Conservation (phyloP, 2,113 vertebrate genomes). For the Datnioides undecimradiatus region DNA sequence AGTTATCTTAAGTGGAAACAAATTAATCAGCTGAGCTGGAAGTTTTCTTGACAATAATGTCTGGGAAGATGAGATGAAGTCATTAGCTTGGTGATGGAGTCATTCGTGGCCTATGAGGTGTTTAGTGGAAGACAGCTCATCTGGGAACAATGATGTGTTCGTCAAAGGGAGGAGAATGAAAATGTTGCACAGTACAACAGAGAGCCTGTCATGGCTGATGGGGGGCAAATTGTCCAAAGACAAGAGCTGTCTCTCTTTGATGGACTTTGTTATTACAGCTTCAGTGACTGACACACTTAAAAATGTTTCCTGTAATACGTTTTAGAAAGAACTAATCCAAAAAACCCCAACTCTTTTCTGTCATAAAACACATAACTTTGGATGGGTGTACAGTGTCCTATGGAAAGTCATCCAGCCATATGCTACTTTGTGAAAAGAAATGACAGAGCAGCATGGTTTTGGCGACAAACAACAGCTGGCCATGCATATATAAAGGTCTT, state of each 20-base stretch:
- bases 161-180: slow-evolving; percentile 60
- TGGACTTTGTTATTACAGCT: slow-evolving; percentile 45
- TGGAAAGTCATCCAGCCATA: slow-evolving; percentile 80
- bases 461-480: slow-evolving; percentile 79
- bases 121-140: slow-evolving; percentile 66
- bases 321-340: slow-evolving; percentile 19
- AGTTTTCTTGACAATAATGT: slow-evolving; percentile 56
- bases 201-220: slow-evolving; percentile 63
- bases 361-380: slow-evolving; percentile 63
- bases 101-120: slow-evolving; percentile 60
- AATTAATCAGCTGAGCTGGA: slow-evolving; percentile 45
- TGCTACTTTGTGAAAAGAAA: slow-evolving; percentile 64
- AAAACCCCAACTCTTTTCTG: background rate
- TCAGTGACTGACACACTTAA: slow-evolving; percentile 39
- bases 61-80: slow-evolving; percentile 53
- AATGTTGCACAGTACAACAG: slow-evolving; percentile 44
- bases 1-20: slow-evolving; percentile 46
- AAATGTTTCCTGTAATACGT: slow-evolving; percentile 14
- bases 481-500: slow-evolving; percentile 75
- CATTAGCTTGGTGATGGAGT: slow-evolving; percentile 62
- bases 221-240: slow-evolving; percentile 53
- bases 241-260: slow-evolving; percentile 49
- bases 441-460: slow-evolving; percentile 76
- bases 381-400: slow-evolving; percentile 68
- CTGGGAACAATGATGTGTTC: slow-evolving; percentile 67